phyloP scores from a whole-genome alignment of 64 coral and sea anemone species.

The Montipora capricornis region DNA sequence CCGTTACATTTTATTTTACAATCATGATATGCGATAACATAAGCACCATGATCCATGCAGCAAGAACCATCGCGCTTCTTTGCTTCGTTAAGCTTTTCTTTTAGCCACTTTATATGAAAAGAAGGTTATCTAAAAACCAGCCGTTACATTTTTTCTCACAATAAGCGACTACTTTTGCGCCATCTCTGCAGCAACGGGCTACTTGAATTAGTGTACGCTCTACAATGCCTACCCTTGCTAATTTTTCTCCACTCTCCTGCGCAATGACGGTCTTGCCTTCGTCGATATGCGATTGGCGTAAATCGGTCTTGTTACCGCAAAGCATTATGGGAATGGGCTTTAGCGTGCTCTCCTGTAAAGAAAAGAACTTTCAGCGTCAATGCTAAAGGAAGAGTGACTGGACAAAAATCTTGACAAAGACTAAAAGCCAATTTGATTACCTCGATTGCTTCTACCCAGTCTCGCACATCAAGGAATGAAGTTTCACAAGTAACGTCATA shows the following conservation, averaged over 20 bases:
- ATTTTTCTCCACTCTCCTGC: constrained; percentile 77
- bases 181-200: too few species aligned
- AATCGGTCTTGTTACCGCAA: constrained; percentile 95
- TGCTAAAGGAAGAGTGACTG: background rate
- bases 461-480: constrained; percentile 91
- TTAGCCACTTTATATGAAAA: too few species aligned
- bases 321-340: constrained; percentile 97
- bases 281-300: constrained; percentile 57
- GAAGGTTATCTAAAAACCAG: too few species aligned
- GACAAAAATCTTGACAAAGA: background rate
- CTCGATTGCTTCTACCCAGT: constrained; percentile 98
- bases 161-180: too few species aligned
- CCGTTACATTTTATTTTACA: background rate
- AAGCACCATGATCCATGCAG: too few species aligned
- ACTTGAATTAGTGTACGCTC: too few species aligned
- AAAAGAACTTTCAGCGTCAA: background rate
- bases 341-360: constrained; percentile 83
- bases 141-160: too few species aligned
- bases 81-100: too few species aligned
- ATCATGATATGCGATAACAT: too few species aligned
- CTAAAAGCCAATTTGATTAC: background rate
- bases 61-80: too few species aligned
- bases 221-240: constrained; percentile 76
- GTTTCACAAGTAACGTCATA: constrained; percentile 99
- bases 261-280: constrained; percentile 90